phyloP scores from a whole-genome alignment of 2,888 invertebrate genomes.

The Ariolimax columbianus region DNA sequence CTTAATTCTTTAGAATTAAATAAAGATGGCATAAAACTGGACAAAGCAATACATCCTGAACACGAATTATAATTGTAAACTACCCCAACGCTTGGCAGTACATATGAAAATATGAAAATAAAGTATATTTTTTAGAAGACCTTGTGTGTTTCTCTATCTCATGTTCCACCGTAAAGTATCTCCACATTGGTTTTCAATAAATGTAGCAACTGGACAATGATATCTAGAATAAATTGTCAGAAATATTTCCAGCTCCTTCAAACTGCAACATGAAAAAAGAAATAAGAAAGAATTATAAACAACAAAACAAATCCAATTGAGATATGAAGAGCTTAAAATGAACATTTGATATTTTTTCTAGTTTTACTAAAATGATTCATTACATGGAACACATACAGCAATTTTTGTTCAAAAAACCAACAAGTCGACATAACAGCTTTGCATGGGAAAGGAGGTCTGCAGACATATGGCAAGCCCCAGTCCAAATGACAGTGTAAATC shows the following conservation, averaged over 20 bases:
- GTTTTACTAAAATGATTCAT: too few species aligned
- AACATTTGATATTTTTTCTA: too few species aligned
- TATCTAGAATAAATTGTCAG: conserved; percentile 7
- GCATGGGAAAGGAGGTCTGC: too few species aligned
- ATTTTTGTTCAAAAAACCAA: too few species aligned
- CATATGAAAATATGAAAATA: neutral
- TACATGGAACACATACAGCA: too few species aligned
- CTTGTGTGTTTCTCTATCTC: neutral
- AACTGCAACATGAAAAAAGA: conserved; percentile 1
- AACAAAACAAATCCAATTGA: too few species aligned
- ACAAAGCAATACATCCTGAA: neutral
- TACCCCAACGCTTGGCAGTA: neutral
- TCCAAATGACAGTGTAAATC: too few species aligned
- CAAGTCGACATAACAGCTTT: too few species aligned
- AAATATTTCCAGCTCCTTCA: conserved; percentile 22
- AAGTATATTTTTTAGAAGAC: neutral
- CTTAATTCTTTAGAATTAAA: too few species aligned
- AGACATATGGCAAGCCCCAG: too few species aligned
- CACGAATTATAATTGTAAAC: neutral
- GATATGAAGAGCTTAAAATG: too few species aligned
- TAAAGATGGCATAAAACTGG: neutral
- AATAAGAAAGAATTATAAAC: neutral
- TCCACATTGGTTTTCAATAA: neutral
- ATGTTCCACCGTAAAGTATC: neutral
- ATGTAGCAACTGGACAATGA: conserved; percentile 24